Evolutionary conservation across 2,888 invertebrate species (phyloP).

Genomic region (Physocephala rufipes): DNA sequence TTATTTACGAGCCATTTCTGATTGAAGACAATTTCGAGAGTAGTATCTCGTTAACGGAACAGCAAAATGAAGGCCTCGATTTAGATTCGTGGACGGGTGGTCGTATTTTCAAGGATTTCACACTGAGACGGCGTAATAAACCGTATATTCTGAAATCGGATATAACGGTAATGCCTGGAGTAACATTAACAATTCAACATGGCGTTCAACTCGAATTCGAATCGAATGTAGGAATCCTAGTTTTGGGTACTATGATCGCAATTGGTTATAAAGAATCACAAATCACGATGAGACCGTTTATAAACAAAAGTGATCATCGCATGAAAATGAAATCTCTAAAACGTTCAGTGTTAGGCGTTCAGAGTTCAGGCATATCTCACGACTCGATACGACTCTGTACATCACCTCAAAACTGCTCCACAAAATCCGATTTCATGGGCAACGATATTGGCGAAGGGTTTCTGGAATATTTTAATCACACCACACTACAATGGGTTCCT

Average conservation of each 20-base stretch:
- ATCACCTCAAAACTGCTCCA: constrained; percentile 69
- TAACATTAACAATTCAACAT: constrained; percentile 83
- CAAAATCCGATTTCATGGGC: constrained; percentile 48
- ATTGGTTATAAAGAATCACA: constrained; percentile 79
- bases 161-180: constrained; percentile 96
- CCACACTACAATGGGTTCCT: constrained; percentile 96
- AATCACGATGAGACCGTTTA: constrained; percentile 78
- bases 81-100: constrained; percentile 78
- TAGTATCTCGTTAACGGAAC: constrained; percentile 74
- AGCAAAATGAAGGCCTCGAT: constrained; percentile 68
- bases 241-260: constrained; percentile 89
- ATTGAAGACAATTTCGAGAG: constrained; percentile 80
- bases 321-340: constrained; percentile 76
- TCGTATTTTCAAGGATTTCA: constrained; percentile 74
- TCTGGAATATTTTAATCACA: constrained; percentile 92
- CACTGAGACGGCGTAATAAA: constrained; percentile 71
- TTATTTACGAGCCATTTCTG: constrained; percentile 88
- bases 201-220: constrained; percentile 93
- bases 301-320: constrained; percentile 57
- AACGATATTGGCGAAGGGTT: constrained; percentile 78
- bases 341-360: constrained; percentile 80
- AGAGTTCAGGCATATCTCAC: constrained; percentile 60
- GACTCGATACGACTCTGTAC: constrained; percentile 70
- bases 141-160: constrained; percentile 88
- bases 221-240: constrained; percentile 94